Conservation (phyloP, 2,113 vertebrate genomes). For the Cyphotilapia sp. region DNA sequence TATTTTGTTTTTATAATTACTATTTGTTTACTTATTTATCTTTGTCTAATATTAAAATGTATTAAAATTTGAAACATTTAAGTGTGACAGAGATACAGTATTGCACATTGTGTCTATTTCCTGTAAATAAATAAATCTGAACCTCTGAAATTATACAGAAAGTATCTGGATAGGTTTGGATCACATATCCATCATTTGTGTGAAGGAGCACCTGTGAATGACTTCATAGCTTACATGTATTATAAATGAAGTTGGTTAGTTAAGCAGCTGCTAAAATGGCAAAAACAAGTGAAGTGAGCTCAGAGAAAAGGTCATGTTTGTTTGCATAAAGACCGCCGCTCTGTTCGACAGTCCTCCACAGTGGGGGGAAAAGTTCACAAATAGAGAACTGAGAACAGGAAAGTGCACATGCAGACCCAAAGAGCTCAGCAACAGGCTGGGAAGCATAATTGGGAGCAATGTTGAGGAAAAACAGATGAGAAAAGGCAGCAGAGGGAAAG, state of each 20-base stretch:
- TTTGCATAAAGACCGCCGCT: not conserved
- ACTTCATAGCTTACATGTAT: not conserved
- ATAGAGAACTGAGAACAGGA: not conserved
- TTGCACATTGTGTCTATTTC: not conserved
- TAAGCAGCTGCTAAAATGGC: not conserved
- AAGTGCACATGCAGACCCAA: not conserved
- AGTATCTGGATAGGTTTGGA: not conserved
- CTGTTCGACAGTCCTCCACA: not conserved
- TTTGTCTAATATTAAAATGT: not conserved
- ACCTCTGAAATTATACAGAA: not conserved
- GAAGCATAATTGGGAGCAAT: not conserved
- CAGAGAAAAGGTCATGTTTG: not conserved
- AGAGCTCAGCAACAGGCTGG: not conserved
- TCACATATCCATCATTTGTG: not conserved
- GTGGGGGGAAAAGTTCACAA: not conserved
- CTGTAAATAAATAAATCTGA: not conserved
- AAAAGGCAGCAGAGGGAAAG: not conserved
- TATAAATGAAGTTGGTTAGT: not conserved
- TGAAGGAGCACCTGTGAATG: not conserved
- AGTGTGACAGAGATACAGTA: not conserved
- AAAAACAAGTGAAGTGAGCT: not conserved
- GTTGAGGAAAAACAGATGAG: not conserved
- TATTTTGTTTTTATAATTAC: not conserved
- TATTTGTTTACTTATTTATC: not conserved
- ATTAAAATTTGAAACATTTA: not conserved